Conservation (phyloP, 2,797 vertebrate species). For the Catostomus latipinnis region DNA sequence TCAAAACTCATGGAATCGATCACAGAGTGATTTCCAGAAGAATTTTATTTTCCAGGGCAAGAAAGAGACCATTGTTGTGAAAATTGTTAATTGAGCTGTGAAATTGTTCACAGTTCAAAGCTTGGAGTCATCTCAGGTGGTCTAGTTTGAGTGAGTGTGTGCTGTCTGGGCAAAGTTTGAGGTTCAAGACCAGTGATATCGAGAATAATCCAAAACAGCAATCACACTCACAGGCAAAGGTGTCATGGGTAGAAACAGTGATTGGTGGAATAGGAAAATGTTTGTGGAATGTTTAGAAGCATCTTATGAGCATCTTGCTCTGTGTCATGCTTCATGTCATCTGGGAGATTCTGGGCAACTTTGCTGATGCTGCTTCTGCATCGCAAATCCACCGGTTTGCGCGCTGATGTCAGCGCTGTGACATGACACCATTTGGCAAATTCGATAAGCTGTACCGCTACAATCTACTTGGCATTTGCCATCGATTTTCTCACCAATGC, state of each 20-base stretch:
- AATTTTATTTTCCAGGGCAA: constrained; percentile 20
- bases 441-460: too few species aligned
- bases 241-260: neutral
- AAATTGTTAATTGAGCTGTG: constrained; percentile 30
- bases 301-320: too few species aligned
- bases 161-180: neutral
- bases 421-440: too few species aligned
- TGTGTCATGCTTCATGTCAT: too few species aligned
- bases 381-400: too few species aligned
- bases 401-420: too few species aligned
- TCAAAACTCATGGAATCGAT: neutral
- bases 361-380: too few species aligned
- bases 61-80: constrained; percentile 32
- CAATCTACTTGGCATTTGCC: too few species aligned
- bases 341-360: too few species aligned
- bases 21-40: constrained; percentile 4
- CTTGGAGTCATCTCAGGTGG: constrained; percentile 6
- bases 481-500: too few species aligned
- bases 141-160: constrained; percentile 15
- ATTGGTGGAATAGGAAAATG: neutral
- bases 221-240: too few species aligned
- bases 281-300: neutral
- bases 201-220: constrained; percentile 23
- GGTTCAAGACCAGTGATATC: constrained; percentile 17
- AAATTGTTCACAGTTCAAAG: constrained; percentile 33